A percentile compares a stretch with the other conserved stretches of the same genome.
Conservation (phyloP, 1,140 invertebrate species). For the Plodia interpunctella region DNA sequence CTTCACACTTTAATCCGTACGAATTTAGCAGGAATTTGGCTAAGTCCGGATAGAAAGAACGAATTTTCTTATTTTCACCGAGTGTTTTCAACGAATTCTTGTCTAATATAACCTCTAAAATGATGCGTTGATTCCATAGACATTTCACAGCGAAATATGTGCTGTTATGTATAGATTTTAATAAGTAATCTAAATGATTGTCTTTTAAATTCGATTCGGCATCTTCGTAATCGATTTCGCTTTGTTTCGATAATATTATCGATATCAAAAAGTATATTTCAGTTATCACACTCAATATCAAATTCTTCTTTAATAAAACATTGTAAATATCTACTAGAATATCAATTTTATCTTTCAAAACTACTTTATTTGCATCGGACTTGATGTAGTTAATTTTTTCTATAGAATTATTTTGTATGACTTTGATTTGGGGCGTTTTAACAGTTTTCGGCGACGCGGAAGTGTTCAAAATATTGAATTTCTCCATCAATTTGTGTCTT, state of each 20-base stretch:
- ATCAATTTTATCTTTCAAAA: slow-evolving; percentile 55
- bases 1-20: slow-evolving; percentile 56
- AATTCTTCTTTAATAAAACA: slow-evolving; percentile 58
- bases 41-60: slow-evolving; percentile 56
- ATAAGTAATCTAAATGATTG: slow-evolving; percentile 37
- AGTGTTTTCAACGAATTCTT: slow-evolving; percentile 62
- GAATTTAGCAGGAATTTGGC: slow-evolving; percentile 62
- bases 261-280: slow-evolving; percentile 72
- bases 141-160: slow-evolving; percentile 69
- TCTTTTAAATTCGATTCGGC: slow-evolving; percentile 35
- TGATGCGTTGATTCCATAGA: slow-evolving; percentile 48
- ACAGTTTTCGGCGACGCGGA: slow-evolving; percentile 32
- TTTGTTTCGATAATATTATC: slow-evolving; percentile 60
- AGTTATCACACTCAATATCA: slow-evolving; percentile 62
- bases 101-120: slow-evolving; percentile 64
- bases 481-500: slow-evolving; percentile 69
- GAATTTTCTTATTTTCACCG: slow-evolving; percentile 62
- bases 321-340: slow-evolving; percentile 60
- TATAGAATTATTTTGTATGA: slow-evolving; percentile 41
- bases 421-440: slow-evolving; percentile 50
- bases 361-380: slow-evolving; percentile 47
- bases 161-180: slow-evolving; percentile 64
- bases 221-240: slow-evolving; percentile 39
- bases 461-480: slow-evolving; percentile 66
- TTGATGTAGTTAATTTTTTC: slow-evolving; percentile 38